Evolutionary conservation across 92 coral and sea anemone genomes (phyloP).

Genomic region (Desmophyllum pertusum): DNA sequence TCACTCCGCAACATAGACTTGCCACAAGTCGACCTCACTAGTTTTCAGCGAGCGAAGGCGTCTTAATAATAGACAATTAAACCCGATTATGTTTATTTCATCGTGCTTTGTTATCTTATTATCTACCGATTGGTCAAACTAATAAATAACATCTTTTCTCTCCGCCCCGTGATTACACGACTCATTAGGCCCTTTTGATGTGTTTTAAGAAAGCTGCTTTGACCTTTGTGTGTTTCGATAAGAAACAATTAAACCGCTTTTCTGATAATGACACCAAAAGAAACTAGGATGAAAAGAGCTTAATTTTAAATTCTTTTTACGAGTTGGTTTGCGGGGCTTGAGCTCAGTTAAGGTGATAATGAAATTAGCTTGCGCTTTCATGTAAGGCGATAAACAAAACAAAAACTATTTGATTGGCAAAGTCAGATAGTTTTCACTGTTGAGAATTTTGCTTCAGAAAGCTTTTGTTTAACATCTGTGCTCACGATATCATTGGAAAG

Average conservation of each 20-base stretch:
- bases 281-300: background rate
- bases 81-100: too few species aligned
- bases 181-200: background rate
- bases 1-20: too few species aligned
- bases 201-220: background rate
- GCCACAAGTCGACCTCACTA: too few species aligned
- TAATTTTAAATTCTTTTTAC: too few species aligned
- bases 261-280: too few species aligned
- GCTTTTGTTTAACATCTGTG: background rate
- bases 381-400: background rate
- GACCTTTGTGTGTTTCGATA: background rate
- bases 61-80: too few species aligned
- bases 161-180: too few species aligned
- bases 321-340: background rate
- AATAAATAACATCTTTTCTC: too few species aligned
- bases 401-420: background rate
- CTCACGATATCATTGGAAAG: background rate
- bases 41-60: too few species aligned
- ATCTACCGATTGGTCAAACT: background rate
- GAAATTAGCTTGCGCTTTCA: background rate
- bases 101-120: too few species aligned
- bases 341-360: background rate
- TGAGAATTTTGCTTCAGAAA: background rate
- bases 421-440: background rate
- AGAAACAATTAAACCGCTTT: background rate